Conservation (phyloP, 2,888 invertebrate genomes). For the Zele albiditarsus region DNA sequence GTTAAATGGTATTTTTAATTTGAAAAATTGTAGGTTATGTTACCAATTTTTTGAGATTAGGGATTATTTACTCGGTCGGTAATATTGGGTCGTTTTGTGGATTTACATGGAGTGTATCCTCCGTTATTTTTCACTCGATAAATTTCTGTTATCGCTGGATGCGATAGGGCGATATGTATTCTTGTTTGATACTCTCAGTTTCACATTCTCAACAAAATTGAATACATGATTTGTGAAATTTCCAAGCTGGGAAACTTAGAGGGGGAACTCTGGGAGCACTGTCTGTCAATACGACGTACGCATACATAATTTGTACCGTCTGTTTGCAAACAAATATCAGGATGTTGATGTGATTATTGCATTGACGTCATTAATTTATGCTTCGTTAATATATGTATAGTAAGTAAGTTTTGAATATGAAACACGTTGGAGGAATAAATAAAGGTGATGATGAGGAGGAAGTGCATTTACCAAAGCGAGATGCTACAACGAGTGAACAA, state of each 20-base stretch:
- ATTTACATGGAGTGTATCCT: too few species aligned
- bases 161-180: too few species aligned
- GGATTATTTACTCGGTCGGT: background rate
- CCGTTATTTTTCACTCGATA: too few species aligned
- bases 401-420: background rate
- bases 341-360: background rate
- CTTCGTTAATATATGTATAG: background rate
- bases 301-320: background rate
- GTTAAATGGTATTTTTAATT: too few species aligned
- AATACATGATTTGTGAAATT: too few species aligned
- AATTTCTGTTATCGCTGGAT: too few species aligned
- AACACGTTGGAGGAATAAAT: background rate
- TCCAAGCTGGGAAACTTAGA: too few species aligned
- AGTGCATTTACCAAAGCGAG: slow-evolving; percentile 57
- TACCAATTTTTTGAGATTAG: background rate
- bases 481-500: slow-evolving; percentile 65
- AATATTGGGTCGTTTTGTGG: background rate
- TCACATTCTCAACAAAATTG: too few species aligned
- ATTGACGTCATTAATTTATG: background rate
- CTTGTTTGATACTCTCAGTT: too few species aligned
- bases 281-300: background rate
- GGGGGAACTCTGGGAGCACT: too few species aligned
- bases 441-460: slow-evolving; percentile 29
- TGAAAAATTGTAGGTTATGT: background rate
- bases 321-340: background rate